Evolutionary conservation across 2,888 invertebrate species (phyloP).

Genomic region (Pedicia rivosa): DNA sequence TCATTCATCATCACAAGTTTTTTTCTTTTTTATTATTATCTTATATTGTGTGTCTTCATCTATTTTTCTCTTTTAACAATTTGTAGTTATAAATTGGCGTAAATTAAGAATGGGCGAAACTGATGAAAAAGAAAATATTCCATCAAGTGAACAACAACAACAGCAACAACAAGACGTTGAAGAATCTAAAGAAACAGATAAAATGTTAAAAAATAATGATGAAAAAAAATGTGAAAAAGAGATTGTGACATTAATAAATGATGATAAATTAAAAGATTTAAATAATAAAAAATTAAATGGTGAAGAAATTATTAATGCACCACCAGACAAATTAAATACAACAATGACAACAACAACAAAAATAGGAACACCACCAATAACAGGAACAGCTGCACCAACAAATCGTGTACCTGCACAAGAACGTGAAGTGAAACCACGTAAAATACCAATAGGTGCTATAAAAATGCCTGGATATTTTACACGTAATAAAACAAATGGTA

Average conservation of each 20-base stretch:
- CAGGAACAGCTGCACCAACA: slow-evolving; percentile 9
- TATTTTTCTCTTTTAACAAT: too few relatives aligned
- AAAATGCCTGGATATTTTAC: slow-evolving; percentile 77
- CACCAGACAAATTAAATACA: slow-evolving; percentile 6
- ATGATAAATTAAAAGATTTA: background rate
- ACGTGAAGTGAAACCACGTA: slow-evolving; percentile 61
- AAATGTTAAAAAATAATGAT: slow-evolving; percentile 26
- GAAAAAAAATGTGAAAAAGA: slow-evolving; percentile 8
- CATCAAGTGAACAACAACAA: slow-evolving; percentile 15
- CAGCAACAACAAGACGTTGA: slow-evolving; percentile 21
- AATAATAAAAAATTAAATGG: slow-evolving; percentile 6
- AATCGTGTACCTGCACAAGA: slow-evolving; percentile 46
- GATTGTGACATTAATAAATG: background rate
- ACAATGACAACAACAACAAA: slow-evolving; percentile 1
- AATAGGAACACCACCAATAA: too few relatives aligned
- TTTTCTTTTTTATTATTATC: too few relatives aligned
- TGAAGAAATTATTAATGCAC: slow-evolving; percentile 7
- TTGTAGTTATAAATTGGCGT: too few relatives aligned
- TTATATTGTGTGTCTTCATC: too few relatives aligned
- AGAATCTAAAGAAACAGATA: slow-evolving; percentile 30
- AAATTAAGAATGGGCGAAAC: slow-evolving; percentile 27
- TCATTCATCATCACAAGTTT: too few relatives aligned
- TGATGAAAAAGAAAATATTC: slow-evolving; percentile 29
- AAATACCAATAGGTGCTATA: slow-evolving; percentile 75
- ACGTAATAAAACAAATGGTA: slow-evolving; percentile 56